These are phyloP conservation scores for Brevimyrus niger DNA, from an alignment of 2,113 vertebrate genomes.

Conservation along the genomic window DNA sequence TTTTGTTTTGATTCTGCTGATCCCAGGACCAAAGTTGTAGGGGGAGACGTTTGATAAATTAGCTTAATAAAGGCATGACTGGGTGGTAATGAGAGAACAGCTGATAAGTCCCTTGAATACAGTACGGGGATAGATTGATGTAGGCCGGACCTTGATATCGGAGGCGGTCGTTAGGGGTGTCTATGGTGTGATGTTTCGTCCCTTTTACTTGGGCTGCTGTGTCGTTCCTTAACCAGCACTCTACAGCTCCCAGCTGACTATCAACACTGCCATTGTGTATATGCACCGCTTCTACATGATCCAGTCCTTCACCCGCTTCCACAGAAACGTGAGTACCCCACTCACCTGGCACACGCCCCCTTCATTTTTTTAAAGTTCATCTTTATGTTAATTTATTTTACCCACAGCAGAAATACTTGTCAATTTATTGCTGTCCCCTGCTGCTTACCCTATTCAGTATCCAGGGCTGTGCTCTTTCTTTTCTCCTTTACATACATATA, in stretches of 20 bases:
- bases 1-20: background rate
- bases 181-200: background rate
- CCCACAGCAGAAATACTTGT: background rate
- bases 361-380: background rate
- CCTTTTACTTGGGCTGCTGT: background rate
- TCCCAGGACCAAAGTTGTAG: background rate
- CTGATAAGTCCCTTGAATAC: background rate
- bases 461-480: no score
- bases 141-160: background rate
- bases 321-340: slow-evolving; percentile 77
- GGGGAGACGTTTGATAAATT: background rate
- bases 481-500: no score
- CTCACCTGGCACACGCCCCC: background rate
- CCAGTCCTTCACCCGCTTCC: slow-evolving; percentile 90
- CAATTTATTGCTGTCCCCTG: background rate
- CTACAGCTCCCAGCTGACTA: slow-evolving; percentile 84
- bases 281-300: slow-evolving; percentile 99
- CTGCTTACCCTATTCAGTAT: background rate
- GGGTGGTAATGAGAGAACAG: background rate
- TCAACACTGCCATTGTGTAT: slow-evolving; percentile 94
- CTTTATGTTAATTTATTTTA: background rate
- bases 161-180: background rate
- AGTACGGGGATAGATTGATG: background rate
- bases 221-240: slow-evolving; percentile 55
- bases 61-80: background rate